Evolutionary conservation across 2,113 vertebrate species (phyloP).

Genomic region (Willisornis vidua): DNA sequence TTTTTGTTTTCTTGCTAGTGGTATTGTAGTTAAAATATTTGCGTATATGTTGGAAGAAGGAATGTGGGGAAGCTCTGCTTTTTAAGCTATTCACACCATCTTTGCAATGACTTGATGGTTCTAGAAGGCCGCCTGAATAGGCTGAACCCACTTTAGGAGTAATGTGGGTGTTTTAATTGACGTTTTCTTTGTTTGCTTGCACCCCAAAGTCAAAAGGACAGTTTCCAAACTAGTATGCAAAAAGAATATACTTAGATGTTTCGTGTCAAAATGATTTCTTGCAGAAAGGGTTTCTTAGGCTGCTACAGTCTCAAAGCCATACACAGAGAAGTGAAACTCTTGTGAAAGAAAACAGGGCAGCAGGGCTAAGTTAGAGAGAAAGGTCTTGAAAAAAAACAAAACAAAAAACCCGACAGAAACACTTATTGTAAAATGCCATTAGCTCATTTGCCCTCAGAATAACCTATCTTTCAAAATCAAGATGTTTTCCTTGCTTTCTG

Average conservation of each 20-base stretch:
- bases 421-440: background rate
- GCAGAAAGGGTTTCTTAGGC: background rate
- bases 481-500: background rate
- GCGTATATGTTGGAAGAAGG: background rate
- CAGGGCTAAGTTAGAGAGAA: background rate
- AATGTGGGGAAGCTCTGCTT: background rate
- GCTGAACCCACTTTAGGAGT: background rate
- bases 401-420: background rate
- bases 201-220: background rate
- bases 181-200: background rate
- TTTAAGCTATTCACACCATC: background rate
- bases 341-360: background rate
- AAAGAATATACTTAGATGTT: background rate
- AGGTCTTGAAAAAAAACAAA: background rate
- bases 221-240: background rate
- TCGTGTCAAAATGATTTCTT: background rate
- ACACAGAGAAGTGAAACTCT: background rate
- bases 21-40: background rate
- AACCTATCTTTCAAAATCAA: background rate
- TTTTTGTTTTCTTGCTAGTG: background rate
- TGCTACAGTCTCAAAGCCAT: background rate
- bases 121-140: background rate
- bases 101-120: background rate
- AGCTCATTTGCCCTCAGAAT: background rate
- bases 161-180: background rate